Percentiles rank a stretch among this genome's conserved stretches.
These are phyloP conservation scores for Pheosia tremula DNA, from an alignment of 2,888 invertebrate species.

Conservation along the genomic window DNA sequence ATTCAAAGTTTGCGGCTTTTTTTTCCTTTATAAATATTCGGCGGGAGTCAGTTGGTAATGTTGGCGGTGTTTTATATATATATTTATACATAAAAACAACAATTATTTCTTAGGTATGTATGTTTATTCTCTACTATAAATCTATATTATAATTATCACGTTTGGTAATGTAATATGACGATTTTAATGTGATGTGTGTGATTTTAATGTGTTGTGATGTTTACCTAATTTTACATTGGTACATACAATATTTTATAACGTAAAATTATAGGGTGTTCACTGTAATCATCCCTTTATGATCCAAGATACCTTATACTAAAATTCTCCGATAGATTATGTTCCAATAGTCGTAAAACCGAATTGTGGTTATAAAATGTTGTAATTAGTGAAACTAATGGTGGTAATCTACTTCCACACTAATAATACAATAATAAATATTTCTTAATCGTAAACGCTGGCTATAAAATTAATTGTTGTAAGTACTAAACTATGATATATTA, in stretches of 20 bases:
- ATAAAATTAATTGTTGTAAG: conserved; percentile 53
- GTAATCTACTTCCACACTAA: conserved; percentile 72
- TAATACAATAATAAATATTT: conserved; percentile 62
- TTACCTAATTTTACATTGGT: conserved; percentile 31
- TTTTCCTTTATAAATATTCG: conserved; percentile 62
- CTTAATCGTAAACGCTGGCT: conserved; percentile 49
- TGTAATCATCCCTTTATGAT: conserved; percentile 71
- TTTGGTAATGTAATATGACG: neutral
- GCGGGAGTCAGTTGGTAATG: conserved; percentile 50
- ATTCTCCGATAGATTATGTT: conserved; percentile 69
- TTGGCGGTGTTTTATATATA: conserved; percentile 13
- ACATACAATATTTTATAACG: conserved; percentile 56
- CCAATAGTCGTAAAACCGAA: conserved; percentile 74
- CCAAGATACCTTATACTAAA: conserved; percentile 54
- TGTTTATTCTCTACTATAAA: too few relatives aligned
- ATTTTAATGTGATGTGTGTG: too few relatives aligned
- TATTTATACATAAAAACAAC: conserved; percentile 22
- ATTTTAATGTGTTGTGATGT: neutral
- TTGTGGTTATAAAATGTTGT: conserved; percentile 72
- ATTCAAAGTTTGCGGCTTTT: conserved; percentile 77
- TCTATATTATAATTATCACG: neutral
- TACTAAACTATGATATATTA: too few relatives aligned
- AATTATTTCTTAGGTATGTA: too few relatives aligned
- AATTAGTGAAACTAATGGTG: conserved; percentile 81
- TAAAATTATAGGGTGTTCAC: conserved; percentile 60